These are phyloP conservation scores for Brachyistius frenatus DNA, from an alignment of 2,113 vertebrate species.

Conservation along the genomic window DNA sequence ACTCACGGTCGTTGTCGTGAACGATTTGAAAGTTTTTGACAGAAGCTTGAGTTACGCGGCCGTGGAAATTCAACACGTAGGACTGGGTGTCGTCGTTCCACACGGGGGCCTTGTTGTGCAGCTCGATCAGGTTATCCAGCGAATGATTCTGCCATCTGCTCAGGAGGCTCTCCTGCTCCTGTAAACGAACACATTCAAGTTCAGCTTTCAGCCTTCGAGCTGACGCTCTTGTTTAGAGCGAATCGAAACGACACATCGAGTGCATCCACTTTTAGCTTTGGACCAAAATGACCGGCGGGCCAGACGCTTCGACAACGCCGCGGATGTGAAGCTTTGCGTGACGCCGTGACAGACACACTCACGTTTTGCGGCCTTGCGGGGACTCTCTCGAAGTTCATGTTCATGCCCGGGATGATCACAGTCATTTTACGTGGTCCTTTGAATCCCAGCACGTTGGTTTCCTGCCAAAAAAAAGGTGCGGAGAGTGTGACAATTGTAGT, in stretches of 20 bases:
- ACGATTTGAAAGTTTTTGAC: conserved; percentile 99
- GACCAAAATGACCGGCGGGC: too few relatives aligned
- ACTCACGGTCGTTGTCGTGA: conserved; percentile 95
- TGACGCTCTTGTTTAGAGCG: too few relatives aligned
- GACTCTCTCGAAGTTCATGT: conserved; percentile 92
- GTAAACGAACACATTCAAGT: conserved; percentile 12
- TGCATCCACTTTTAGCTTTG: too few relatives aligned
- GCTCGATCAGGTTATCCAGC: conserved; percentile 93
- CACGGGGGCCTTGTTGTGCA: conserved; percentile 97
- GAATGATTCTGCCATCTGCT: conserved; percentile 91
- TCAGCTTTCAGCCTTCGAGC: neutral
- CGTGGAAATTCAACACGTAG: conserved; percentile 97
- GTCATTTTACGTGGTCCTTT: conserved; percentile 99
- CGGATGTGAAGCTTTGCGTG: too few relatives aligned
- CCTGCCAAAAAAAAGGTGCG: conserved; percentile 80
- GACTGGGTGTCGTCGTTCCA: conserved; percentile 99
- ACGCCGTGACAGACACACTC: conserved; percentile 67
- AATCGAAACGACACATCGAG: too few relatives aligned
- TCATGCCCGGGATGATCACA: conserved; percentile 98
- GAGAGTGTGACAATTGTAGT: neutral
- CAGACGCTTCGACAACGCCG: too few relatives aligned
- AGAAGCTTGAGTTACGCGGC: conserved; percentile 95
- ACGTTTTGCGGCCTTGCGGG: conserved; percentile 90
- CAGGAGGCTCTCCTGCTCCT: conserved; percentile 94
- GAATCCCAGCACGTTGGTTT: conserved; percentile 97